Evolutionary conservation across 2,888 invertebrate genomes (phyloP).

Genomic region (Brachylomia viminalis): DNA sequence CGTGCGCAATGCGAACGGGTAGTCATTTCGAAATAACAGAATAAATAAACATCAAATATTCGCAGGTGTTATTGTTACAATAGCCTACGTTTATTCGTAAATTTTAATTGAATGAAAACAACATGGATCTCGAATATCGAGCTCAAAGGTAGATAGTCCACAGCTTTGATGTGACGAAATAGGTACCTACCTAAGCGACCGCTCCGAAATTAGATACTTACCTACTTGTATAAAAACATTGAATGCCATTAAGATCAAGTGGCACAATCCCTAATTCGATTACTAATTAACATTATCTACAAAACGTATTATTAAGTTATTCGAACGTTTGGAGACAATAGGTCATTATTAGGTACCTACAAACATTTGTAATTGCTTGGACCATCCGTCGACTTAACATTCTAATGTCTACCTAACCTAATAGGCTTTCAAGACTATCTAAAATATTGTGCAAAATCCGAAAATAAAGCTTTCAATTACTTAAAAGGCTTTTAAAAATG

Average conservation of each 20-base stretch:
- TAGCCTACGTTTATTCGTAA: constrained; percentile 53
- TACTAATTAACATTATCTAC: constrained; percentile 30
- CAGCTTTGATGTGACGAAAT: constrained; percentile 47
- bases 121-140: constrained; percentile 39
- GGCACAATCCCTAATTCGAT: constrained; percentile 36
- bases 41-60: constrained; percentile 54
- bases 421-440: not conserved
- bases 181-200: constrained; percentile 5
- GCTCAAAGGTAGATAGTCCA: constrained; percentile 39
- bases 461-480: not conserved
- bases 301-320: constrained; percentile 6
- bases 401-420: not conserved
- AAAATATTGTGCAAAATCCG: not conserved
- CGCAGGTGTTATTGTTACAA: constrained; percentile 51
- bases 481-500: constrained; percentile 7
- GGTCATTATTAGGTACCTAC: not conserved
- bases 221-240: constrained; percentile 47
- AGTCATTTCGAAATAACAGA: constrained; percentile 49
- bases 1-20: constrained; percentile 29
- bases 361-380: not conserved
- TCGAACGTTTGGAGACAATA: not conserved
- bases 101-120: constrained; percentile 67
- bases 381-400: not conserved
- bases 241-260: constrained; percentile 33
- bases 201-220: constrained; percentile 4